These are phyloP conservation scores for Samia ricini DNA, from an alignment of 1,140 invertebrate species.

Conservation along the genomic window DNA sequence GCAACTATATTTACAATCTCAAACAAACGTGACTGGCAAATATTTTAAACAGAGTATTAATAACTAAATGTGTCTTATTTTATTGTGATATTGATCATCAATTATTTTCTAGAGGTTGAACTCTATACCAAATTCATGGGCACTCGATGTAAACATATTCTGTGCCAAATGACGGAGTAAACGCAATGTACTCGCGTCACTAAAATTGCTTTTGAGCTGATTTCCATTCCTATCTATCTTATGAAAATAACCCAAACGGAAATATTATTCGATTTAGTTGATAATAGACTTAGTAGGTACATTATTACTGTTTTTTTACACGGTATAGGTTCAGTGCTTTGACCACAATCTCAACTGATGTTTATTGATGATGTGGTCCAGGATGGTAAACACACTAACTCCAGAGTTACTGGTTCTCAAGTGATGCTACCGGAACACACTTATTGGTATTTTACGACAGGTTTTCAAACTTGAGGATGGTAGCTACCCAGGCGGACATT, in stretches of 20 bases:
- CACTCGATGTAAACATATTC: constrained; percentile 32
- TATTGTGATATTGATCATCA: neutral
- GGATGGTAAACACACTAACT: no score
- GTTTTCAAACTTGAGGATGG: no score
- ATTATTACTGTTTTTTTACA: no score
- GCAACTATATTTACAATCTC: neutral
- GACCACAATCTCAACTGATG: no score
- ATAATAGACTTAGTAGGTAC: no score
- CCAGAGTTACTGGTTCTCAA: no score
- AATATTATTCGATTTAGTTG: neutral
- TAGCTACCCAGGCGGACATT: no score
- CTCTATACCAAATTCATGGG: constrained; percentile 28
- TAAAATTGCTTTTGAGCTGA: constrained; percentile 9
- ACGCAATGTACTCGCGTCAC: constrained; percentile 18
- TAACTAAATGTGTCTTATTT: neutral
- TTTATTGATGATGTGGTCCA: no score
- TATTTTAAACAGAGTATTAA: neutral
- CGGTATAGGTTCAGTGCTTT: no score
- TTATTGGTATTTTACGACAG: no score
- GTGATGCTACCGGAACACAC: no score
- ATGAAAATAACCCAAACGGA: neutral
- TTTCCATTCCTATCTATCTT: constrained; percentile 7
- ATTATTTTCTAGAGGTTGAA: constrained; percentile 5
- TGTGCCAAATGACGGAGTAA: constrained; percentile 23
- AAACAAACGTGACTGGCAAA: neutral